Percentiles rank a stretch among this genome's conserved stretches.
Conservation (phyloP, 2,888 invertebrate species). For the Hecatera dysodea region DNA sequence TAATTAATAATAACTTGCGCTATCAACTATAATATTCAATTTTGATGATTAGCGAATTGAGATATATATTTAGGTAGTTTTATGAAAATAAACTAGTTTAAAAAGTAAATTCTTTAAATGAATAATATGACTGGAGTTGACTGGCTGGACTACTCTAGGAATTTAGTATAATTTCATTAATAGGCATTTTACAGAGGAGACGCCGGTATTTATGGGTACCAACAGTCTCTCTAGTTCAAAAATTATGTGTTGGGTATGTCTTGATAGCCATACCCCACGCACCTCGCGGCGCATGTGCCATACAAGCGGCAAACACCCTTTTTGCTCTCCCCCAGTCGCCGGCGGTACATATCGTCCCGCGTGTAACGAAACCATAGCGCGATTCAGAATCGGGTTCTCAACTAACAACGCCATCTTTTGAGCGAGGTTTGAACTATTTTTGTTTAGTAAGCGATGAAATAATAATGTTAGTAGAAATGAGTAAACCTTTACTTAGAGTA, state of each 20-base stretch:
- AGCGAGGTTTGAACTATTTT: neutral
- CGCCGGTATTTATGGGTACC: conserved; percentile 93
- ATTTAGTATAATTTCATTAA: neutral
- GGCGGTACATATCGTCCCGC: neutral
- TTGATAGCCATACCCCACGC: conserved; percentile 96
- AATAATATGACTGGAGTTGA: too few species aligned
- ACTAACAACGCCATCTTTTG: conserved; percentile 67
- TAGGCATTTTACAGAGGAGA: conserved; percentile 76
- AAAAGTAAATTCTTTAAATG: too few species aligned
- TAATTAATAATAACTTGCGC: too few species aligned
- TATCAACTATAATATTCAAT: too few species aligned
- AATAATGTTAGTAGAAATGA: too few species aligned
- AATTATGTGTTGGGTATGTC: conserved; percentile 96
- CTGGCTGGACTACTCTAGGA: too few species aligned
- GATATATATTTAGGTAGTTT: too few species aligned
- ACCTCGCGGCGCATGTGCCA: conserved; percentile 91
- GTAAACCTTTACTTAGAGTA: too few species aligned
- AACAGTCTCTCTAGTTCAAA: conserved; percentile 93
- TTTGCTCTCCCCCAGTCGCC: conserved; percentile 71
- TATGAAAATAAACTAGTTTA: too few species aligned
- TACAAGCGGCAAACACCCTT: conserved; percentile 94
- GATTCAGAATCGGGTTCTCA: conserved; percentile 46
- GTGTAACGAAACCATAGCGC: conserved; percentile 58
- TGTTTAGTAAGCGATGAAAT: too few species aligned
- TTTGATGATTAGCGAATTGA: too few species aligned